These are phyloP conservation scores for Pammene fasciana DNA, from an alignment of 2,888 invertebrate genomes.

Conservation along the genomic window DNA sequence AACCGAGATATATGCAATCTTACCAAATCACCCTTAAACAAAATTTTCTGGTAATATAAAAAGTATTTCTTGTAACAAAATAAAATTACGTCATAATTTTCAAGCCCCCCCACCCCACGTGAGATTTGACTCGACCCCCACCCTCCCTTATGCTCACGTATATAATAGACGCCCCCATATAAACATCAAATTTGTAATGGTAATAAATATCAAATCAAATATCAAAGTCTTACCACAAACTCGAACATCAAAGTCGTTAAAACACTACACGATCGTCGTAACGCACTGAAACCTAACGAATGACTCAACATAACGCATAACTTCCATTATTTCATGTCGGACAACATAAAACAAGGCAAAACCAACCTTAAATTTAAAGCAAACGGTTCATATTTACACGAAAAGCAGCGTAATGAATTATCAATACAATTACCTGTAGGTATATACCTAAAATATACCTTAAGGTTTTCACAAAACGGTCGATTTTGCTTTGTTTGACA, in stretches of 20 bases:
- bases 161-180: too few species aligned
- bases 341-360: not conserved
- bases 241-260: not conserved
- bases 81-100: too few species aligned
- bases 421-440: not conserved
- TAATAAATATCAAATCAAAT: too few species aligned
- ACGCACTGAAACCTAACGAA: conserved; percentile 38
- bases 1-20: too few species aligned
- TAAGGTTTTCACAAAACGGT: not conserved
- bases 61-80: too few species aligned
- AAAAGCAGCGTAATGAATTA: not conserved
- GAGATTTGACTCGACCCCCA: too few species aligned
- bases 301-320: conserved; percentile 38
- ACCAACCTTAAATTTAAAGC: not conserved
- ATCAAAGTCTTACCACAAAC: conserved; percentile 22
- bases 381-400: not conserved
- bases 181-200: too few species aligned
- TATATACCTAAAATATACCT: conserved; percentile 2
- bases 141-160: too few species aligned
- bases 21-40: too few species aligned
- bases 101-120: too few species aligned
- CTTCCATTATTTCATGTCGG: conserved; percentile 21
- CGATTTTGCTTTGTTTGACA: not conserved
- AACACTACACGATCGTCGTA: conserved; percentile 10
- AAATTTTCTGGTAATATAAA: too few species aligned